Evolutionary conservation across 1,140 invertebrate genomes (phyloP).

Genomic region (Camponotus pennsylvanicus): DNA sequence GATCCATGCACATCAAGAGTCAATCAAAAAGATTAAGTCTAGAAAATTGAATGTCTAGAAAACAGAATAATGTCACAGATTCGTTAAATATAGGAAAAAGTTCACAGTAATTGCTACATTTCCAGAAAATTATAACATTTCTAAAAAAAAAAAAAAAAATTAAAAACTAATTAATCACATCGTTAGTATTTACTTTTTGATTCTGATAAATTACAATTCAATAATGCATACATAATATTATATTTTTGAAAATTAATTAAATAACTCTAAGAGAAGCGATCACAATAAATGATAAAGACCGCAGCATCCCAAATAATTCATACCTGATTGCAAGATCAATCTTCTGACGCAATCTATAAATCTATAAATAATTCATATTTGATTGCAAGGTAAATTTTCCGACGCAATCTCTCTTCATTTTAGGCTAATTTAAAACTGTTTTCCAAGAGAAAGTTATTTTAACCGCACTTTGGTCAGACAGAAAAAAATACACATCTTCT

Average conservation of each 20-base stretch:
- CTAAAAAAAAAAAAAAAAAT: neutral
- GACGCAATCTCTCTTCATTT: conserved; percentile 13
- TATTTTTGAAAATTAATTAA: neutral
- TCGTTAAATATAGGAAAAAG: neutral
- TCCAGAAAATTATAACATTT: neutral
- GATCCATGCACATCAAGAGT: conserved; percentile 11
- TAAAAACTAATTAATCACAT: neutral
- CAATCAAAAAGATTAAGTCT: conserved; percentile 3
- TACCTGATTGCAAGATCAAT: neutral
- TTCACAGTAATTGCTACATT: neutral
- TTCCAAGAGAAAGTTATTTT: neutral
- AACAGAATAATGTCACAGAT: neutral
- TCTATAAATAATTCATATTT: no score
- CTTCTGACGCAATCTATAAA: neutral
- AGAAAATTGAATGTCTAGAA: conserved; percentile 4
- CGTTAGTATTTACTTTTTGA: no score
- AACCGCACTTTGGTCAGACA: conserved; percentile 1
- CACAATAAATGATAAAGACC: neutral
- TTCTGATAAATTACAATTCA: neutral
- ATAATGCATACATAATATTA: neutral
- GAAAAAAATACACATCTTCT: neutral
- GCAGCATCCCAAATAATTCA: neutral
- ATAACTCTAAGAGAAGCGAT: neutral
- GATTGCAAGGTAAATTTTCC: neutral
- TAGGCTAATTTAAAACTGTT: neutral